A percentile compares a stretch with the other conserved stretches of the same genome.
Conservation (phyloP, 2,113 vertebrate genomes). For the Cairina moschata region DNA sequence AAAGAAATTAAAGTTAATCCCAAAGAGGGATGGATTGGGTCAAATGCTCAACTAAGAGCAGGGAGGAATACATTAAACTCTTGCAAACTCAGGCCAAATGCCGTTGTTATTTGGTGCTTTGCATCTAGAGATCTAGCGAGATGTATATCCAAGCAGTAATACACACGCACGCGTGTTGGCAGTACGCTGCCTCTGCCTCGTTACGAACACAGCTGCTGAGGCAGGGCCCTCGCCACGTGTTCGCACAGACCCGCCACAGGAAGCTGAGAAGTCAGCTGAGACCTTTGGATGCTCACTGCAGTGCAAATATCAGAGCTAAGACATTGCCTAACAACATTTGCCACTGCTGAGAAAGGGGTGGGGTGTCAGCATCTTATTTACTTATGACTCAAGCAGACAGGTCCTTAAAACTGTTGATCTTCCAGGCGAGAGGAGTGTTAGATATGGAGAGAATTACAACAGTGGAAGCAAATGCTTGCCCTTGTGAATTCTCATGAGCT, state of each 20-base stretch:
- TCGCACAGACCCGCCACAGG: background rate
- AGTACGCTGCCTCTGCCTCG: background rate
- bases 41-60: background rate
- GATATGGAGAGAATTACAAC: slow-evolving; percentile 21
- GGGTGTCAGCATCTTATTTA: background rate
- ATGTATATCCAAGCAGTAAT: background rate
- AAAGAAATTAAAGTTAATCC: background rate
- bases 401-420: slow-evolving; percentile 26
- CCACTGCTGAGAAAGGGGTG: background rate
- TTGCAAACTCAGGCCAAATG: background rate
- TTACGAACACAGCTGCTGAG: background rate
- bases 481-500: slow-evolving; percentile 51
- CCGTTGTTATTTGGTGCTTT: background rate
- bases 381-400: background rate
- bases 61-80: background rate
- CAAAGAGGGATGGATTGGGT: background rate
- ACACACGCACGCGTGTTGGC: background rate
- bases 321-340: background rate
- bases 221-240: fast-evolving
- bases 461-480: slow-evolving; percentile 48
- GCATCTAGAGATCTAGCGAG: background rate
- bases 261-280: background rate
- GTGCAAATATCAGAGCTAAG: background rate
- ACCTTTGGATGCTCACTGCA: background rate
- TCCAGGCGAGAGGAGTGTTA: background rate